A percentile compares a stretch with the other conserved stretches of the same genome.
Evolutionary conservation across 2,888 invertebrate genomes (phyloP).

Genomic region (Cataglyphis cursor): DNA sequence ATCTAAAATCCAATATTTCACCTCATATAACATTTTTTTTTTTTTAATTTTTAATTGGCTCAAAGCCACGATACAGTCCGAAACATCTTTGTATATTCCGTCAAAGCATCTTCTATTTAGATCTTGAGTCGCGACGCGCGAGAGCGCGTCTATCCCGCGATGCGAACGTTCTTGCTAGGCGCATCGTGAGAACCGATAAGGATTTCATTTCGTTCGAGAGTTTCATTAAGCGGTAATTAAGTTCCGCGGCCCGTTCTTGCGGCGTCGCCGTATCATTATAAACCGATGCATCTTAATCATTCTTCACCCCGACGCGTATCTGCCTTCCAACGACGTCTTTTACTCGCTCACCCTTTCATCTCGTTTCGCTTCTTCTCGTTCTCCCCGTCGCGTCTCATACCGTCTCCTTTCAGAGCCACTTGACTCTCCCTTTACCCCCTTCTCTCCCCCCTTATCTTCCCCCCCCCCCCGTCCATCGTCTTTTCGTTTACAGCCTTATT

Average conservation of each 20-base stretch:
- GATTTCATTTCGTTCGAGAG: slow-evolving; percentile 82
- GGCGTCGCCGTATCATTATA: slow-evolving; percentile 81
- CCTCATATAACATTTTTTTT: too few species aligned
- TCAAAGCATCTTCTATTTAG: not conserved
- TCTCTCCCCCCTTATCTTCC: not conserved
- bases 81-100: not conserved
- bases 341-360: slow-evolving; percentile 35
- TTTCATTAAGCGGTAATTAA: slow-evolving; percentile 85
- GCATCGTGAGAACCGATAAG: slow-evolving; percentile 78
- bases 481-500: slow-evolving; percentile 79
- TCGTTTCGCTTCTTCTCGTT: slow-evolving; percentile 28
- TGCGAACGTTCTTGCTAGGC: slow-evolving; percentile 39
- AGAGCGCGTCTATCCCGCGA: slow-evolving; percentile 11
- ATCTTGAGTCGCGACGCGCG: not conserved
- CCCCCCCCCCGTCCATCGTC: slow-evolving; percentile 12
- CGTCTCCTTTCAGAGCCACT: slow-evolving; percentile 55
- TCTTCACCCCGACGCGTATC: slow-evolving; percentile 67
- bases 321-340: slow-evolving; percentile 44
- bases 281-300: slow-evolving; percentile 83
- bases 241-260: slow-evolving; percentile 75
- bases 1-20: too few species aligned
- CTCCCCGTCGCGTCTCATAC: slow-evolving; percentile 41
- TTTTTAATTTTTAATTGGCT: not conserved
- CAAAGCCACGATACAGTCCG: not conserved
- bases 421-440: slow-evolving; percentile 24